Conservation (phyloP, 2,797 vertebrate genomes). For the Tachyglossus aculeatus region DNA sequence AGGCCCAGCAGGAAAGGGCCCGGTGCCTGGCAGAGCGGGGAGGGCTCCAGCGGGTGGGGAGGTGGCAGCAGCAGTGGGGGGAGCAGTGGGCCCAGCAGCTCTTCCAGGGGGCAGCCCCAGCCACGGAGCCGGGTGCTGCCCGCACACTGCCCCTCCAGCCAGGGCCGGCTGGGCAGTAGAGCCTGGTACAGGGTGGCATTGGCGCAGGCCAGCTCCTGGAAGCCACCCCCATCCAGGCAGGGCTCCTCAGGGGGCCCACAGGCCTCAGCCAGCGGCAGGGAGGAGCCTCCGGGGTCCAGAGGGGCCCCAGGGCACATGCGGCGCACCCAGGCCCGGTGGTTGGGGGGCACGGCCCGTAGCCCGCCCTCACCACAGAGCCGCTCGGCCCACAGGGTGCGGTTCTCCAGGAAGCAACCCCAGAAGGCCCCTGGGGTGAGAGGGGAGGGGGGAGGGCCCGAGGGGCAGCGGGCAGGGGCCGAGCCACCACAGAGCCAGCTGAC, state of each 20-base stretch:
- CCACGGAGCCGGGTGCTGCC: constrained; percentile 66
- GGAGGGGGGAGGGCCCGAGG: constrained; percentile 70
- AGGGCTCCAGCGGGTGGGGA: constrained; percentile 79
- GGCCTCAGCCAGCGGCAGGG: constrained; percentile 33
- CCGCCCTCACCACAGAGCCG: constrained; percentile 73
- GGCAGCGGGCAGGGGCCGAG: constrained; percentile 72
- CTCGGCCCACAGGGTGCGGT: constrained; percentile 75
- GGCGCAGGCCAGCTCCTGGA: constrained; percentile 81
- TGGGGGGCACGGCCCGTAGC: constrained; percentile 56
- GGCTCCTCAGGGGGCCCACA: constrained; percentile 80
- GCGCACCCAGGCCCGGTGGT: constrained; percentile 59
- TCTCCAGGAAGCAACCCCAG: constrained; percentile 86
- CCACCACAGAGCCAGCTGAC: constrained; percentile 82
- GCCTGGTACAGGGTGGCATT: constrained; percentile 76
- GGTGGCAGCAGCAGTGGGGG: constrained; percentile 68
- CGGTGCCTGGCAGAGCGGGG: constrained; percentile 82
- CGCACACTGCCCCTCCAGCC: constrained; percentile 73
- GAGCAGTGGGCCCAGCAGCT: constrained; percentile 82
- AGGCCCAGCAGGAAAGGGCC: constrained; percentile 79
- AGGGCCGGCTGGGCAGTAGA: constrained; percentile 68
- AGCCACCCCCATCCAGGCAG: constrained; percentile 72
- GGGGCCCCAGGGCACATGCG: constrained; percentile 77
- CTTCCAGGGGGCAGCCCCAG: constrained; percentile 83
- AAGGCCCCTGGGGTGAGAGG: constrained; percentile 80
- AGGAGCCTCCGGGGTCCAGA: constrained; percentile 64